These are phyloP conservation scores for Istiophorus platypterus DNA, from an alignment of 2,113 vertebrate species.

Conservation along the genomic window DNA sequence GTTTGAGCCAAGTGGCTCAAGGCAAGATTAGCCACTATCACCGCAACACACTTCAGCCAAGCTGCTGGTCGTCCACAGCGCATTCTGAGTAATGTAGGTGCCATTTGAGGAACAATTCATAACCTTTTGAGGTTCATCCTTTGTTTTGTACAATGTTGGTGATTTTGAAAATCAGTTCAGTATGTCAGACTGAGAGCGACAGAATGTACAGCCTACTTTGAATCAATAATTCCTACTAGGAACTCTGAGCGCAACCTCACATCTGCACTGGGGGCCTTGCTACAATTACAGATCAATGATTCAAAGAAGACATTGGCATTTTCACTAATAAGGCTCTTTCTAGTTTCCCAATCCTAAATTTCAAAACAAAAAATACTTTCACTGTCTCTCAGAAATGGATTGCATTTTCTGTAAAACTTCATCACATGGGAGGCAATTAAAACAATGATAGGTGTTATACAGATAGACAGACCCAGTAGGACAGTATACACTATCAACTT, in stretches of 20 bases:
- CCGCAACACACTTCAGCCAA: no score
- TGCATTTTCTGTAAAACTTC: conserved; percentile 37
- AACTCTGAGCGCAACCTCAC: background rate
- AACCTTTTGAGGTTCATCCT: background rate
- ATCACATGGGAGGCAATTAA: conserved; percentile 53
- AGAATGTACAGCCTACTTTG: background rate
- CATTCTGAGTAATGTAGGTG: no score
- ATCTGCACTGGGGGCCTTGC: conserved; percentile 7
- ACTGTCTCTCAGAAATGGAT: conserved; percentile 12
- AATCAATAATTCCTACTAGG: background rate
- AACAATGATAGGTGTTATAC: conserved; percentile 34
- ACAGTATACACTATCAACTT: background rate
- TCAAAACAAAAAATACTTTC: background rate
- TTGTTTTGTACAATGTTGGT: background rate
- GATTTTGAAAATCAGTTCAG: background rate
- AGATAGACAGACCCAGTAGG: background rate
- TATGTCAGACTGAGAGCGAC: conserved; percentile 17
- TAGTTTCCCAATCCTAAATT: background rate
- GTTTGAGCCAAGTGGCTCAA: no score
- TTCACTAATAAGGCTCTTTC: conserved; percentile 13
- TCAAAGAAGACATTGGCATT: conserved; percentile 2
- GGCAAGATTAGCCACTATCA: no score
- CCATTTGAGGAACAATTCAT: no score
- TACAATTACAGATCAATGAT: conserved; percentile 24
- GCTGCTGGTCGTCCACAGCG: no score